Evolutionary conservation across 2,797 vertebrate species (phyloP).

Genomic region (Tachyglossus aculeatus): DNA sequence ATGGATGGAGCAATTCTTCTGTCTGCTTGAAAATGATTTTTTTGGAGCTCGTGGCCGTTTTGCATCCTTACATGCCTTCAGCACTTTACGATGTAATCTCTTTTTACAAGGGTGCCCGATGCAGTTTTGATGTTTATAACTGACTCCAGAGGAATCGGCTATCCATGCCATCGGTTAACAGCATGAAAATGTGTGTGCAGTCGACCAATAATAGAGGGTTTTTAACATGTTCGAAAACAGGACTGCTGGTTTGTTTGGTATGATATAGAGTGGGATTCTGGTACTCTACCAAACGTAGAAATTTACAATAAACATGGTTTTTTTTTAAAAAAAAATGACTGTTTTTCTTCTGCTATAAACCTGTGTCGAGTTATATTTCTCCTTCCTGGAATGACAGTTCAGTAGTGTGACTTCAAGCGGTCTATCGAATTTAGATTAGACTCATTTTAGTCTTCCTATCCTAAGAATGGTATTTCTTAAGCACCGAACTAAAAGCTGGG

Average conservation of each 20-base stretch:
- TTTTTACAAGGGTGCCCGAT: constrained; percentile 64
- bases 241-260: constrained; percentile 61
- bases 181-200: constrained; percentile 62
- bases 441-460: no score
- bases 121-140: constrained; percentile 61
- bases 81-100: constrained; percentile 75
- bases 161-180: constrained; percentile 52
- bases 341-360: not conserved
- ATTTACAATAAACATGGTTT: constrained; percentile 76
- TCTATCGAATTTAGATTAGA: not conserved
- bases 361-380: not conserved
- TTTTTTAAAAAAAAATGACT: constrained; percentile 37
- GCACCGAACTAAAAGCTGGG: no score
- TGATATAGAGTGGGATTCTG: constrained; percentile 61
- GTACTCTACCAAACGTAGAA: constrained; percentile 71
- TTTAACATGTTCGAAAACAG: constrained; percentile 43
- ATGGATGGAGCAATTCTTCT: constrained; percentile 56
- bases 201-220: constrained; percentile 49
- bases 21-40: constrained; percentile 49
- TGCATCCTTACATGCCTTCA: constrained; percentile 63
- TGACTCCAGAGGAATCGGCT: constrained; percentile 61
- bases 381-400: not conserved
- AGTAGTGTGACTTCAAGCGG: not conserved
- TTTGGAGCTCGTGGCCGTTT: constrained; percentile 29
- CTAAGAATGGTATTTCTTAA: no score